A percentile compares a stretch with the other conserved stretches of the same genome.
phyloP scores from a whole-genome alignment of 1,140 invertebrate species.

The Bombus breviceps region DNA sequence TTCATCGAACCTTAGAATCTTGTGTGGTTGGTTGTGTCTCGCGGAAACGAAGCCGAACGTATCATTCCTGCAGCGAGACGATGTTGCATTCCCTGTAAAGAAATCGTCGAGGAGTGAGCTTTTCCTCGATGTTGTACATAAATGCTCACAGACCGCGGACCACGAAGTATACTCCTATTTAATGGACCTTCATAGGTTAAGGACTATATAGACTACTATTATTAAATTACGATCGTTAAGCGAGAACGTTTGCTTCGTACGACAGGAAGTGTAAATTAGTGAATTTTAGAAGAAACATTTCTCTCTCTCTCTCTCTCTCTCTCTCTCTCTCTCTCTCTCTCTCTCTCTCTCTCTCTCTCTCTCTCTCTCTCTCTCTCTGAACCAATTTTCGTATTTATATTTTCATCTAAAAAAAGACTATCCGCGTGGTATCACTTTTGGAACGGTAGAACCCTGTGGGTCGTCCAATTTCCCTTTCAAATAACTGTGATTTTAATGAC shows the following conservation, averaged over 20 bases:
- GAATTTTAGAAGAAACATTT: background rate
- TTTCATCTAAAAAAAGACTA: background rate
- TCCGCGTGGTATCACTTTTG: no score
- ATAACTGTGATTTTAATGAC: background rate
- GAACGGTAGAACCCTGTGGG: no score
- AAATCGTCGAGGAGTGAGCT: conserved; percentile 6
- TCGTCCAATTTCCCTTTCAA: no score
- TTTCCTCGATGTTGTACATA: conserved; percentile 47
- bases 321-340: no score
- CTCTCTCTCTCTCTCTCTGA: no score
- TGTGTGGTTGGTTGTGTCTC: conserved; percentile 18
- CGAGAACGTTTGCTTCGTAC: background rate
- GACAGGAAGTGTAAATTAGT: background rate
- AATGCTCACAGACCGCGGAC: conserved; percentile 41
- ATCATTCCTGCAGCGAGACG: conserved; percentile 59
- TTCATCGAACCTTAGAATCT: background rate
- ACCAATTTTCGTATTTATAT: no score
- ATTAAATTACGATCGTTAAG: background rate
- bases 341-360: no score
- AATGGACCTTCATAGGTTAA: background rate
- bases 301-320: no score
- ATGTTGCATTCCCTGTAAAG: conserved; percentile 60
- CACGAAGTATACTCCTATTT: background rate
- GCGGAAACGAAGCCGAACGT: conserved; percentile 52
- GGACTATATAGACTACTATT: background rate